Evolutionary conservation across 2,113 vertebrate genomes (phyloP).

Genomic region (Engraulis encrasicolus): DNA sequence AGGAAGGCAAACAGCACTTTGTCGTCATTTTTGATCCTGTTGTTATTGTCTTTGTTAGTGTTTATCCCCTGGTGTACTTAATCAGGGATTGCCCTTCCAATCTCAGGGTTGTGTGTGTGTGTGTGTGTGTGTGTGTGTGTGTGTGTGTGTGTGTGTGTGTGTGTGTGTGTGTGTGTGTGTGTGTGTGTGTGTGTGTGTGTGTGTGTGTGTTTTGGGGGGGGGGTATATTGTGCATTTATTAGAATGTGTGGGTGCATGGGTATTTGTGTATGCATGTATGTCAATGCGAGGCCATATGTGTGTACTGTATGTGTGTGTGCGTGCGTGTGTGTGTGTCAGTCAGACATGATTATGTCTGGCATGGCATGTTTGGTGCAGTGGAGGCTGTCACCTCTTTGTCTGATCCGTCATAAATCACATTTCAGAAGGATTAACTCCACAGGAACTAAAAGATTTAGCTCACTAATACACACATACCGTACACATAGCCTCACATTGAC

Average conservation of each 20-base stretch:
- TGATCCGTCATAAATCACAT: slow-evolving; percentile 31
- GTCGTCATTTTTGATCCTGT: neutral
- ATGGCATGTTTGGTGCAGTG: neutral
- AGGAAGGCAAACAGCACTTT: no score
- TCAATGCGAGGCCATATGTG: neutral
- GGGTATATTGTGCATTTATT: neutral
- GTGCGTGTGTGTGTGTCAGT: neutral
- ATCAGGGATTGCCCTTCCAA: neutral
- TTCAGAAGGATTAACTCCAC: slow-evolving; percentile 1
- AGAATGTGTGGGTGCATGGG: neutral
- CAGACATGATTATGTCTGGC: neutral
- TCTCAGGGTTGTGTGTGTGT: no score
- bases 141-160: neutral
- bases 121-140: no score
- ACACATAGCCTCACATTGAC: no score
- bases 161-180: neutral
- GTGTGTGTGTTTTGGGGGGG: neutral
- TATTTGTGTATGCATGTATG: neutral
- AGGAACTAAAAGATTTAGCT: neutral
- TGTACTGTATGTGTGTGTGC: neutral
- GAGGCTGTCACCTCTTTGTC: slow-evolving; percentile 32
- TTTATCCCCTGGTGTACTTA: neutral
- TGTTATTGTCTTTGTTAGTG: neutral
- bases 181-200: neutral
- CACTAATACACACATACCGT: no score